Percentiles rank a stretch among this genome's conserved stretches.
Conservation (phyloP, 2,113 vertebrate species). For the Electrona antarctica region DNA sequence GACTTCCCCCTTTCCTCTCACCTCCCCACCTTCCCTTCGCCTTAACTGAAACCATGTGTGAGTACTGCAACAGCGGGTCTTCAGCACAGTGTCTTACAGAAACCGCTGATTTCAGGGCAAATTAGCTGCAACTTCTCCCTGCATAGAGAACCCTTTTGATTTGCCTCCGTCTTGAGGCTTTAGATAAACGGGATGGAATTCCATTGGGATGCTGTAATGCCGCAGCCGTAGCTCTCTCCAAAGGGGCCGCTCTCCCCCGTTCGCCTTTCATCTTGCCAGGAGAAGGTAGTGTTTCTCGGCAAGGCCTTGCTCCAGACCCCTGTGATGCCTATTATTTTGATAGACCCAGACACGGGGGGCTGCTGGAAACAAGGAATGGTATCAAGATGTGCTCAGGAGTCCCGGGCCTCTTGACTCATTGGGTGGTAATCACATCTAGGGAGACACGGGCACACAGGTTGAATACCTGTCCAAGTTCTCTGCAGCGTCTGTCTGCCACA, state of each 20-base stretch:
- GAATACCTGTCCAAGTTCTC: conserved; percentile 39
- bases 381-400: conserved; percentile 58
- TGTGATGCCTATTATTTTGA: conserved; percentile 61
- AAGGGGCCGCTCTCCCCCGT: conserved; percentile 42
- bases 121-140: conserved; percentile 78
- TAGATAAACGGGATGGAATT: conserved; percentile 73
- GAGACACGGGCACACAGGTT: conserved; percentile 25
- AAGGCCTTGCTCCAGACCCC: conserved; percentile 21
- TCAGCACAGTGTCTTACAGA: conserved; percentile 72
- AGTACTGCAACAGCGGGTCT: conserved; percentile 44
- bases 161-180: conserved; percentile 72
- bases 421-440: background rate
- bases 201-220: conserved; percentile 66
- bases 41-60: conserved; percentile 82
- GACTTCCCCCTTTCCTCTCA: conserved; percentile 47
- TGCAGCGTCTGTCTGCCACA: conserved; percentile 15
- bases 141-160: conserved; percentile 72
- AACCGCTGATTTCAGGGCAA: conserved; percentile 82
- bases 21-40: conserved; percentile 59
- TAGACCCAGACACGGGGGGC: conserved; percentile 45
- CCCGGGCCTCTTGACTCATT: conserved; percentile 16
- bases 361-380: conserved; percentile 61
- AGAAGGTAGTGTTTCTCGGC: conserved; percentile 49
- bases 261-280: conserved; percentile 64
- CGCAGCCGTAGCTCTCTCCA: conserved; percentile 21